Evolutionary conservation across 2,113 vertebrate species (phyloP).

Genomic region (Leucoraja erinaceus): DNA sequence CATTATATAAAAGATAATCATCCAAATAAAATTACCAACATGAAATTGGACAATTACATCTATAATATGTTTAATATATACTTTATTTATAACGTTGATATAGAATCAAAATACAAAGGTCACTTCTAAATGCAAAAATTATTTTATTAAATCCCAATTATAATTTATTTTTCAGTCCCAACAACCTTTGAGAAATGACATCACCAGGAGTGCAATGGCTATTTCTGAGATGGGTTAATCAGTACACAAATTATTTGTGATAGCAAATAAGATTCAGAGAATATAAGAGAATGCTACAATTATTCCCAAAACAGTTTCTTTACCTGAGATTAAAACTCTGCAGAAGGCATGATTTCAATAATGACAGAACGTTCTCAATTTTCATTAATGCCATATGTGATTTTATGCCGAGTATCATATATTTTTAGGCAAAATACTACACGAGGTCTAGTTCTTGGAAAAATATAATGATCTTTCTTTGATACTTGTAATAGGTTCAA

Average conservation of each 20-base stretch:
- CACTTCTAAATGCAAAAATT: conserved; percentile 1
- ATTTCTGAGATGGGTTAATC: neutral
- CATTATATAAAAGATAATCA: neutral
- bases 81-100: neutral
- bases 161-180: neutral
- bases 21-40: neutral
- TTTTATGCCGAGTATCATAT: neutral
- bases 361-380: neutral
- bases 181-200: neutral
- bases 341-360: neutral
- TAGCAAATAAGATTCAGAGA: neutral
- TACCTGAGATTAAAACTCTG: neutral
- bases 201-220: neutral
- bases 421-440: neutral
- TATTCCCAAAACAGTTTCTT: neutral
- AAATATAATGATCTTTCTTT: neutral
- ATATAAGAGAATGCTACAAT: neutral
- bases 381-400: neutral
- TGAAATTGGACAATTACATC: neutral
- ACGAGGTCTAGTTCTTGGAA: neutral
- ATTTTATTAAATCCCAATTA: too few relatives aligned
- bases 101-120: neutral
- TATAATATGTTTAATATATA: neutral
- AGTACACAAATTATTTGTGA: neutral
- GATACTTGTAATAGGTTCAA: neutral